phyloP scores from a whole-genome alignment of 2,113 vertebrate species.

The Daubentonia madagascariensis region DNA sequence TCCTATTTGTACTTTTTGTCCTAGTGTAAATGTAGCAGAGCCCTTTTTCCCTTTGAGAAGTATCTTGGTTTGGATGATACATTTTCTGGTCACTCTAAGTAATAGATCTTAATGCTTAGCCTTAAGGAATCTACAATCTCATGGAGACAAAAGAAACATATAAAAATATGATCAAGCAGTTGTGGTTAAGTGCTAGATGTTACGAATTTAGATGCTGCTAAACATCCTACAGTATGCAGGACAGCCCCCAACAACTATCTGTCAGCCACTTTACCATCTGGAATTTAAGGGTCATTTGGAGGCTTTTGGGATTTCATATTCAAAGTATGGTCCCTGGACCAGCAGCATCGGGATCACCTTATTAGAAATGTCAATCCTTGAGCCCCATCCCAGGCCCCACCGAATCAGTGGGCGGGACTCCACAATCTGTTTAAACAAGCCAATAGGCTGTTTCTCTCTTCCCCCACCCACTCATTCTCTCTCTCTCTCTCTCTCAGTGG shows the following conservation, averaged over 20 bases:
- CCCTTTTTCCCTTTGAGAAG: background rate
- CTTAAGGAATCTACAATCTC: background rate
- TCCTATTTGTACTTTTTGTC: background rate
- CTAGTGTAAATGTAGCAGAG: background rate
- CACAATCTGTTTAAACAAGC: background rate
- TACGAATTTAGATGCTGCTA: background rate
- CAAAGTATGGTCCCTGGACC: background rate
- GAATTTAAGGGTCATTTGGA: background rate
- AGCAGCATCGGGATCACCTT: background rate
- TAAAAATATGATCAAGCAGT: background rate
- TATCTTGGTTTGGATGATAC: background rate
- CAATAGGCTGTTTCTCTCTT: background rate
- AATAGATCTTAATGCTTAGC: background rate
- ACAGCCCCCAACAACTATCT: background rate
- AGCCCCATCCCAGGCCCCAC: background rate
- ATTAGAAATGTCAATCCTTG: background rate
- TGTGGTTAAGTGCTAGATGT: background rate
- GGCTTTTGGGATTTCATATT: background rate
- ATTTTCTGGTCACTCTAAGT: background rate
- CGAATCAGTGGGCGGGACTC: background rate
- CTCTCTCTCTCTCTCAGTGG: background rate
- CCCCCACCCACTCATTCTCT: background rate
- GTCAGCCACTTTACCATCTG: background rate
- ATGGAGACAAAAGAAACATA: background rate
- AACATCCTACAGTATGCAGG: background rate